Conservation (phyloP, 2,888 invertebrate genomes). For the Diarsia dahlii region DNA sequence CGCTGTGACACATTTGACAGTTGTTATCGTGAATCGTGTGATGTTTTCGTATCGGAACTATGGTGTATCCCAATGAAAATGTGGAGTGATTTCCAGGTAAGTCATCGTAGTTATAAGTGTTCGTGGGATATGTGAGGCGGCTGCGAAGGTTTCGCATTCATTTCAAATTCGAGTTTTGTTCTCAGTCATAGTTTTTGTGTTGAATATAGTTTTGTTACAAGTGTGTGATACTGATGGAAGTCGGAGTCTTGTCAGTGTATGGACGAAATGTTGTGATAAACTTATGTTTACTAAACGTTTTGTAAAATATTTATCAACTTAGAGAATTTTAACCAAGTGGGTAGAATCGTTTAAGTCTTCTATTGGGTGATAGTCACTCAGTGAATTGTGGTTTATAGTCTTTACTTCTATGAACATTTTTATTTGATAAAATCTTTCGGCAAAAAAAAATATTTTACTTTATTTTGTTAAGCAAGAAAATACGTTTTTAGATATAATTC, state of each 20-base stretch:
- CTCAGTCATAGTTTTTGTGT: constrained; percentile 64
- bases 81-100: constrained; percentile 91
- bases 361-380: not conserved
- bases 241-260: constrained; percentile 64
- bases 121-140: constrained; percentile 26
- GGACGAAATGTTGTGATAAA: constrained; percentile 16
- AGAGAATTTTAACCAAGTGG: constrained; percentile 37
- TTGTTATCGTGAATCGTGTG: constrained; percentile 90
- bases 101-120: constrained; percentile 62
- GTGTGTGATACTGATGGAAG: constrained; percentile 55
- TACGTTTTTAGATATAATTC: constrained; percentile 4
- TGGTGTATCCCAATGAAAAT: constrained; percentile 91
- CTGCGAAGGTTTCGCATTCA: constrained; percentile 61
- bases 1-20: constrained; percentile 88
- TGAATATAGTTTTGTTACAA: constrained; percentile 61
- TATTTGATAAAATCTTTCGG: not conserved
- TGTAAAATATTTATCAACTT: constrained; percentile 49
- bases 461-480: not conserved
- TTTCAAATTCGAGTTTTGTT: constrained; percentile 70
- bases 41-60: constrained; percentile 91
- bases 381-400: not conserved
- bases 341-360: constrained; percentile 52
- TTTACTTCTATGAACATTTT: constrained; percentile 1
- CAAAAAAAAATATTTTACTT: not conserved
- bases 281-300: constrained; percentile 43